These are phyloP conservation scores for Tetramorium alpestre DNA, from an alignment of 1,140 invertebrate species.

Conservation along the genomic window DNA sequence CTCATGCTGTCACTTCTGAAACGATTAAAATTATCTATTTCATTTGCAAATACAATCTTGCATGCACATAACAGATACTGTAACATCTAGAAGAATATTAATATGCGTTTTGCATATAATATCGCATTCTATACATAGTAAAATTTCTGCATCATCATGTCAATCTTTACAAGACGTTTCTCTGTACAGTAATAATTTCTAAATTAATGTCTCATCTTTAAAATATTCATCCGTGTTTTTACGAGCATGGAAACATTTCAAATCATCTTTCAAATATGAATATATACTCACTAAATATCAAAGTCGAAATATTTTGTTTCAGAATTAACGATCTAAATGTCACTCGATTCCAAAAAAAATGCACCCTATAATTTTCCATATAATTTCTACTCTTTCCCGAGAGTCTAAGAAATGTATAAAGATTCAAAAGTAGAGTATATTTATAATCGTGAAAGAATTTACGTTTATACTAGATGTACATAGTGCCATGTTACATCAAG, in stretches of 20 bases:
- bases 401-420: not conserved
- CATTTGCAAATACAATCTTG: conserved; percentile 40
- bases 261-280: not conserved
- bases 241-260: conserved; percentile 1
- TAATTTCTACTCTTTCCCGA: not conserved
- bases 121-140: not conserved
- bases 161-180: not conserved
- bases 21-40: not conserved
- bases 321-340: conserved; percentile 8
- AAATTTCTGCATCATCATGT: not conserved
- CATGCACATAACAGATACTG: not conserved
- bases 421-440: conserved; percentile 12
- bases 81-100: conserved; percentile 1
- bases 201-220: not conserved
- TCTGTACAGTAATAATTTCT: conserved; percentile 22
- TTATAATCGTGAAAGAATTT: not conserved
- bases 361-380: not conserved
- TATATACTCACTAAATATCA: not conserved
- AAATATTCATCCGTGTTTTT: not conserved
- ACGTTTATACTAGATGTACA: conserved; percentile 35
- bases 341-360: not conserved
- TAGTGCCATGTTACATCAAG: conserved; percentile 19
- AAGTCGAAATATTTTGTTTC: conserved; percentile 5
- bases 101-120: not conserved
- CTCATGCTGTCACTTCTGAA: not conserved